phyloP scores from a whole-genome alignment of 2,888 invertebrate genomes.

The Neuroscelio doddi region DNA sequence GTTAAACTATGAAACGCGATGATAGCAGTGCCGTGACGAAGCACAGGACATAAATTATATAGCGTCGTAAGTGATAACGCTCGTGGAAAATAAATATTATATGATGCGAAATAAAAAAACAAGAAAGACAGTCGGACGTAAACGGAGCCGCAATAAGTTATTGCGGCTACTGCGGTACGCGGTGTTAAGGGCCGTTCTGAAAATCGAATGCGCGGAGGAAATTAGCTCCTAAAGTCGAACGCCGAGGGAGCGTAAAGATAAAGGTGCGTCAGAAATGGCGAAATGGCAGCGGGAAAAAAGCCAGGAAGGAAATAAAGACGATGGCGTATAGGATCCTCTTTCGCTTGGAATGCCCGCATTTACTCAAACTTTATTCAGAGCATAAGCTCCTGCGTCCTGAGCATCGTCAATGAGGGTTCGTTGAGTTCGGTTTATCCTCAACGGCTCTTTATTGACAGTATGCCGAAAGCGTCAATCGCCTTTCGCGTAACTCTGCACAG shows the following conservation, averaged over 20 bases:
- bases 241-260: slow-evolving; percentile 58
- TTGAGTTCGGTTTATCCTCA: slow-evolving; percentile 57
- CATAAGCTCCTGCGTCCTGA: slow-evolving; percentile 60
- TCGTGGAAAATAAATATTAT: slow-evolving; percentile 68
- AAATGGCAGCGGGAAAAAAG: slow-evolving; percentile 46
- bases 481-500: slow-evolving; percentile 62
- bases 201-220: slow-evolving; percentile 70
- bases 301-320: slow-evolving; percentile 44
- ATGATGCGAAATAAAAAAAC: slow-evolving; percentile 60
- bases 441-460: slow-evolving; percentile 63
- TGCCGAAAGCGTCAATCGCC: slow-evolving; percentile 59
- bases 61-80: slow-evolving; percentile 63
- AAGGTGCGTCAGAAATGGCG: slow-evolving; percentile 49
- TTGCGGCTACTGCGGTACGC: slow-evolving; percentile 49
- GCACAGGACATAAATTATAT: slow-evolving; percentile 46
- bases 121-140: slow-evolving; percentile 29
- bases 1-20: slow-evolving; percentile 37
- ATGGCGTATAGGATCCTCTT: slow-evolving; percentile 32
- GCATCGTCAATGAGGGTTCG: slow-evolving; percentile 49
- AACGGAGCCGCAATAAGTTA: slow-evolving; percentile 58
- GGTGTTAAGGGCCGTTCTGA: slow-evolving; percentile 63
- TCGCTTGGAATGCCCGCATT: slow-evolving; percentile 45
- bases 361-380: slow-evolving; percentile 62
- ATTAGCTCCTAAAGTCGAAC: slow-evolving; percentile 65
- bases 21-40: slow-evolving; percentile 21